These are phyloP conservation scores for Euproctis similis DNA, from an alignment of 2,888 invertebrate species.

Conservation along the genomic window DNA sequence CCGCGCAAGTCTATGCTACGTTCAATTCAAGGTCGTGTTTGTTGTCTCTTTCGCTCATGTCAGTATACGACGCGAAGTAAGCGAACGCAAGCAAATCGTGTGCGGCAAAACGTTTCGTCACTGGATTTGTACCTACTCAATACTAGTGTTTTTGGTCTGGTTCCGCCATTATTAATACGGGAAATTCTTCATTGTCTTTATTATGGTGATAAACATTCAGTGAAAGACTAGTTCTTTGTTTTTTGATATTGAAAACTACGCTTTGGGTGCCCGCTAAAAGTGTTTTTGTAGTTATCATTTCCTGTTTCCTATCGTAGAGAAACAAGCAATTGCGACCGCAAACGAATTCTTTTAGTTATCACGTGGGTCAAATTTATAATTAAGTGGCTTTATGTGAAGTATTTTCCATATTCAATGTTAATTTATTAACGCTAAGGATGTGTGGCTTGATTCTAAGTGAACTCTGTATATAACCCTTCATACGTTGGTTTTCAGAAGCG, in stretches of 20 bases:
- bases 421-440: slow-evolving; percentile 21
- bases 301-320: slow-evolving; percentile 65
- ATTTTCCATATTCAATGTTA: slow-evolving; percentile 21
- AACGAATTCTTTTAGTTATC: slow-evolving; percentile 69
- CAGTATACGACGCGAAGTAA: no score
- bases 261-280: slow-evolving; percentile 27
- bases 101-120: slow-evolving; percentile 59
- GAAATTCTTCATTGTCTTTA: slow-evolving; percentile 44
- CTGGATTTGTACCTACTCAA: slow-evolving; percentile 42
- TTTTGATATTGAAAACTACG: slow-evolving; percentile 5
- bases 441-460: slow-evolving; percentile 35
- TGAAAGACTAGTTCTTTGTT: slow-evolving; percentile 8
- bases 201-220: slow-evolving; percentile 19
- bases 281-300: slow-evolving; percentile 62
- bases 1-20: slow-evolving; percentile 53
- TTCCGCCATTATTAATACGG: slow-evolving; percentile 66
- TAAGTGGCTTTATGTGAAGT: slow-evolving; percentile 30
- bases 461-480: slow-evolving; percentile 48
- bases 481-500: slow-evolving; percentile 67
- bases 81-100: slow-evolving; percentile 34
- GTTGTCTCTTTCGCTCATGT: slow-evolving; percentile 43
- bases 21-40: slow-evolving; percentile 41
- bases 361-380: slow-evolving; percentile 73
- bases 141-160: slow-evolving; percentile 48
- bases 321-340: slow-evolving; percentile 68